A percentile compares a stretch with the other conserved stretches of the same genome.
Conservation (phyloP, 2,888 invertebrate genomes). For the Pollenia griseotomentosa region DNA sequence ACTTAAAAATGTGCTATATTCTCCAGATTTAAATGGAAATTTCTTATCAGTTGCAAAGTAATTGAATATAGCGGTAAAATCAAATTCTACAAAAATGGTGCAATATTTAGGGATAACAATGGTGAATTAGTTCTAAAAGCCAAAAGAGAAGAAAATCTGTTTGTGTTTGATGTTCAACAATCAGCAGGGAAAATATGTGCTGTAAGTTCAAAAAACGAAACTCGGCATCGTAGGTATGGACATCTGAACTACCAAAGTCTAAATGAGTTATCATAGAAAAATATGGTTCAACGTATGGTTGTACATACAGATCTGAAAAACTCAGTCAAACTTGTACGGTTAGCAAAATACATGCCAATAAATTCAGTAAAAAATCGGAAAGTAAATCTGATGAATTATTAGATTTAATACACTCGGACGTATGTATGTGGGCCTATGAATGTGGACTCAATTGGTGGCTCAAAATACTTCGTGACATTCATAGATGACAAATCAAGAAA, state of each 20-base stretch:
- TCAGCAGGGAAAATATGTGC: background rate
- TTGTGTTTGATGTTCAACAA: background rate
- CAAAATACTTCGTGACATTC: constrained; percentile 42
- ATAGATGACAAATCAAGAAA: constrained; percentile 49
- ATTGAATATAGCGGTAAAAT: constrained; percentile 25
- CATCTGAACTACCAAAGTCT: constrained; percentile 3
- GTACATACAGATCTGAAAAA: no score
- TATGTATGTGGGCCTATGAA: constrained; percentile 20
- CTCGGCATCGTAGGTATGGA: constrained; percentile 8
- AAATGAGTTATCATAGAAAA: background rate
- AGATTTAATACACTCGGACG: constrained; percentile 9
- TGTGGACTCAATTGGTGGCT: background rate
- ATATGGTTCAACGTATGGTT: no score
- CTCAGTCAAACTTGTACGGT: background rate
- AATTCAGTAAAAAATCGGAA: constrained; percentile 20
- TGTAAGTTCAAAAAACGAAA: background rate
- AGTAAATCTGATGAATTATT: constrained; percentile 2
- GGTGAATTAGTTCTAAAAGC: background rate
- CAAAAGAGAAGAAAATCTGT: background rate
- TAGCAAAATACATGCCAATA: constrained; percentile 18
- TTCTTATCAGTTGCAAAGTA: constrained; percentile 32
- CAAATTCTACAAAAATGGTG: background rate
- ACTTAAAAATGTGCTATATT: constrained; percentile 42
- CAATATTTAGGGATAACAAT: background rate
- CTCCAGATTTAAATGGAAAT: constrained; percentile 23